These are phyloP conservation scores for Arge pagana DNA, from an alignment of 2,888 invertebrate species.

Conservation along the genomic window DNA sequence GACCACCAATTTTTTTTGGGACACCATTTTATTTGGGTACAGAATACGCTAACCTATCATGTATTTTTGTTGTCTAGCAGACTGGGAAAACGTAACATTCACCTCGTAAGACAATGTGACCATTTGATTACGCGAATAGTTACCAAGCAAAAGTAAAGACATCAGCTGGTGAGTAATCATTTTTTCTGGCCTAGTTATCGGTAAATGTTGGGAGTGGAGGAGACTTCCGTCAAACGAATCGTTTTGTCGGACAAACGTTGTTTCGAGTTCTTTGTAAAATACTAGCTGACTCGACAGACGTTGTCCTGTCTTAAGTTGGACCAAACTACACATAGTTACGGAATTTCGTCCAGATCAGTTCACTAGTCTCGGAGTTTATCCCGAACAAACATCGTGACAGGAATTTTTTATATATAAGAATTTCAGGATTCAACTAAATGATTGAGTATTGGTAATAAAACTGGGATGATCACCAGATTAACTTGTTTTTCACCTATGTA, in stretches of 20 bases:
- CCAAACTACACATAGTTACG: too few species aligned
- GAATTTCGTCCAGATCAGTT: too few species aligned
- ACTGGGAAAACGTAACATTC: too few species aligned
- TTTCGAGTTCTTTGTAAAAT: slow-evolving; percentile 14
- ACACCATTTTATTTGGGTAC: too few species aligned
- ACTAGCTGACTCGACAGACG: too few species aligned
- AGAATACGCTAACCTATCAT: too few species aligned
- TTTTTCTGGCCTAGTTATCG: slow-evolving; percentile 15
- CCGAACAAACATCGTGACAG: too few species aligned
- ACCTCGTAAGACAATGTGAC: slow-evolving; percentile 7
- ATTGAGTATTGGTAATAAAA: slow-evolving; percentile 9
- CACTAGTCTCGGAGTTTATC: too few species aligned
- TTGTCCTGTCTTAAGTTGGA: too few species aligned
- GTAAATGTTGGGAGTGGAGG: slow-evolving; percentile 14
- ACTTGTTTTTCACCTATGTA: slow-evolving; percentile 12
- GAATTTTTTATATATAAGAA: too few species aligned
- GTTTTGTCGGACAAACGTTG: slow-evolving; percentile 12
- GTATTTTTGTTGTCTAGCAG: too few species aligned
- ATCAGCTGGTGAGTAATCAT: slow-evolving; percentile 11
- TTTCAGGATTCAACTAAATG: slow-evolving; percentile 13
- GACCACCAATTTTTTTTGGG: too few species aligned
- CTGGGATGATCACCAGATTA: slow-evolving; percentile 6
- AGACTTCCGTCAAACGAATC: slow-evolving; percentile 8
- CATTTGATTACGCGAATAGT: slow-evolving; percentile 14
- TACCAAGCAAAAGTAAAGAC: slow-evolving; percentile 12